Evolutionary conservation across 1,140 invertebrate species (phyloP).

Genomic region (Lutraria rhynchaena): DNA sequence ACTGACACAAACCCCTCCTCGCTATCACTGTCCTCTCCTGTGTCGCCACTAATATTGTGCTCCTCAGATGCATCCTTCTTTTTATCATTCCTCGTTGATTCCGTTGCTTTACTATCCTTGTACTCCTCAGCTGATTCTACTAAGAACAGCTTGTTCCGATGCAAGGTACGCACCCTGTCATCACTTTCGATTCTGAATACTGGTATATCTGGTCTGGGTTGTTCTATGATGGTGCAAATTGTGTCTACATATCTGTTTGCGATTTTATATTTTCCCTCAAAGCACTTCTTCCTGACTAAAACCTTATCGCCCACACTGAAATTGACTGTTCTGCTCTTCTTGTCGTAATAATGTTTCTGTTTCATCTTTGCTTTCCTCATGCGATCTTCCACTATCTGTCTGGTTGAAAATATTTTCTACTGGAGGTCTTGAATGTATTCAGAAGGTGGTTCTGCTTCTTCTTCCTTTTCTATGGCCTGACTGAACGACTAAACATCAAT

Average conservation of each 20-base stretch:
- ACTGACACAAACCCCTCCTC: background rate
- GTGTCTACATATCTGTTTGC: slow-evolving; percentile 28
- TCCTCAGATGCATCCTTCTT: too few relatives aligned
- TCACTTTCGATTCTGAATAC: slow-evolving; percentile 5
- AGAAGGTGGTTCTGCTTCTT: too few relatives aligned
- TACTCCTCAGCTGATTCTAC: background rate
- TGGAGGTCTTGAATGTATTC: too few relatives aligned
- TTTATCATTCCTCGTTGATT: background rate
- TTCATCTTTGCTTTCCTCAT: slow-evolving; percentile 21
- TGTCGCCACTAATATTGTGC: background rate
- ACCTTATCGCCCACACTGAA: slow-evolving; percentile 29
- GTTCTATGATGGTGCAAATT: slow-evolving; percentile 8
- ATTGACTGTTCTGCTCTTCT: slow-evolving; percentile 23
- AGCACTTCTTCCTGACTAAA: slow-evolving; percentile 12
- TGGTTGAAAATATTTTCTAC: too few relatives aligned
- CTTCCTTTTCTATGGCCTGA: too few relatives aligned
- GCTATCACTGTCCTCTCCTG: background rate
- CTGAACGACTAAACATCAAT: too few relatives aligned
- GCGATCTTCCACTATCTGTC: background rate
- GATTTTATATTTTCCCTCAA: slow-evolving; percentile 43
- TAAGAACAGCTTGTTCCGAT: slow-evolving; percentile 6
- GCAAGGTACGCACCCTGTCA: slow-evolving; percentile 2
- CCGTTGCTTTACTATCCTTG: background rate
- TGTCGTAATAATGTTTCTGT: slow-evolving; percentile 41
- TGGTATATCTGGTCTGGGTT: background rate